These are phyloP conservation scores for Tiphia femorata DNA, from an alignment of 2,888 invertebrate genomes.

Conservation along the genomic window DNA sequence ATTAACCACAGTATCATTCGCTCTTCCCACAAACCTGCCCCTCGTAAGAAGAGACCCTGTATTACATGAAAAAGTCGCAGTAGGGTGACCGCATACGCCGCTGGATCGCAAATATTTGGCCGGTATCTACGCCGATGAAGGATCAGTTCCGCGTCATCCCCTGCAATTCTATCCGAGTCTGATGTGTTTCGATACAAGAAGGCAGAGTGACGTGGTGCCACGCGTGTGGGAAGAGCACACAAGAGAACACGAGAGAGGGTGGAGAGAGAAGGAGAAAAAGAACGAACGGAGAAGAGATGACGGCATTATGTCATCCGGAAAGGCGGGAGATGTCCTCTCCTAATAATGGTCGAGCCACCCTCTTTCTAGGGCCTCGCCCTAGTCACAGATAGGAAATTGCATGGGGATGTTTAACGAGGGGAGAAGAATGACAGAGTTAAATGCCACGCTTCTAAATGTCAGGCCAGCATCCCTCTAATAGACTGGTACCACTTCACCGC, in stretches of 20 bases:
- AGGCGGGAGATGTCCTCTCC: conserved; percentile 54
- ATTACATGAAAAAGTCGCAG: no score
- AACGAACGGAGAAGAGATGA: conserved; percentile 34
- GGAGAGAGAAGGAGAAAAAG: no score
- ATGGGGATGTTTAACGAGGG: conserved; percentile 51
- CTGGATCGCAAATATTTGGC: conserved; percentile 40
- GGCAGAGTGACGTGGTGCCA: background rate
- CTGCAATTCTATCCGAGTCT: conserved; percentile 35
- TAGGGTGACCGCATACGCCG: no score
- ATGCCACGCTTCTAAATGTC: conserved; percentile 62
- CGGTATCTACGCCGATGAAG: background rate
- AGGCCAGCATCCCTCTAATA: conserved; percentile 61
- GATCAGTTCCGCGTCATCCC: conserved; percentile 8
- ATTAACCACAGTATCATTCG: no score
- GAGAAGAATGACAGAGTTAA: conserved; percentile 48
- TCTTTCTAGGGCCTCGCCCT: conserved; percentile 16
- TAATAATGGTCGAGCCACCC: conserved; percentile 41
- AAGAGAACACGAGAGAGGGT: conserved; percentile 27
- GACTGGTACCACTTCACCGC: conserved; percentile 44
- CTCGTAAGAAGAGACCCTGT: no score
- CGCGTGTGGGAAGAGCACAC: conserved; percentile 62
- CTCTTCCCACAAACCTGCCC: no score
- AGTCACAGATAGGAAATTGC: conserved; percentile 59
- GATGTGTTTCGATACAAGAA: conserved; percentile 17
- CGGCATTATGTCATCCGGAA: conserved; percentile 53